Evolutionary conservation across 2,797 vertebrate species (phyloP).

Genomic region (Gephyroberyx darwinii): DNA sequence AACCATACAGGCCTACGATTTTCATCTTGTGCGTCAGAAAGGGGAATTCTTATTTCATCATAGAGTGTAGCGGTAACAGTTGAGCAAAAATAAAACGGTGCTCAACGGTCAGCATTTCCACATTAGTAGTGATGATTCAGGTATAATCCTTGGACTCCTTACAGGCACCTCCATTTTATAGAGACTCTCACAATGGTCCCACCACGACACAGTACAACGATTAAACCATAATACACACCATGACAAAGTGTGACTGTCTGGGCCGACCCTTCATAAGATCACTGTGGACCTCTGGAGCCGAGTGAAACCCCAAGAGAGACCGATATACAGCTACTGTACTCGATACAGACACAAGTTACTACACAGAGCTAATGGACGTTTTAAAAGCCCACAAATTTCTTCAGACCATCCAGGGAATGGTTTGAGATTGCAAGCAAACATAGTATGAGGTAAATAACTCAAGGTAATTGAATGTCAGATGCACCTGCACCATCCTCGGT

Average conservation of each 20-base stretch:
- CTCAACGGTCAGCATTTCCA: not conserved
- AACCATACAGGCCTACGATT: not conserved
- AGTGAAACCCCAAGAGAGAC: conserved; percentile 30
- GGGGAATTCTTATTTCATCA: conserved; percentile 2
- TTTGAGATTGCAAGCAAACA: conserved; percentile 27
- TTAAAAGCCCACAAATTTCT: conserved; percentile 24
- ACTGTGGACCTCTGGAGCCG: conserved; percentile 6
- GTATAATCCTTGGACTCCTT: conserved; percentile 6
- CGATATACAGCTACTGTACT: not conserved
- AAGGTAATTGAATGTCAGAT: conserved; percentile 39
- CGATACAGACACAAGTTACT: not conserved
- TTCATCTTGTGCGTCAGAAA: not conserved
- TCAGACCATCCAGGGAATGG: not conserved
- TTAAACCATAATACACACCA: conserved; percentile 9
- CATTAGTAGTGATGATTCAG: conserved; percentile 16
- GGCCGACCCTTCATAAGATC: conserved; percentile 30
- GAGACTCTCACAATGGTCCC: conserved; percentile 13
- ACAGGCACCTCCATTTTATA: conserved; percentile 10
- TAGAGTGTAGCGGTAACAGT: not conserved
- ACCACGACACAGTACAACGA: conserved; percentile 30
- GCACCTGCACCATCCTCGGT: conserved; percentile 22
- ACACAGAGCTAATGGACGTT: not conserved
- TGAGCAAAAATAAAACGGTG: conserved; percentile 1
- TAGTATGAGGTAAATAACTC: conserved; percentile 28
- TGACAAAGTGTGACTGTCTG: conserved; percentile 20